Evolutionary conservation across 2,113 vertebrate species (phyloP), one percentile per base, ranked within the genome.

Genomic region (Gobius niger): DNA sequence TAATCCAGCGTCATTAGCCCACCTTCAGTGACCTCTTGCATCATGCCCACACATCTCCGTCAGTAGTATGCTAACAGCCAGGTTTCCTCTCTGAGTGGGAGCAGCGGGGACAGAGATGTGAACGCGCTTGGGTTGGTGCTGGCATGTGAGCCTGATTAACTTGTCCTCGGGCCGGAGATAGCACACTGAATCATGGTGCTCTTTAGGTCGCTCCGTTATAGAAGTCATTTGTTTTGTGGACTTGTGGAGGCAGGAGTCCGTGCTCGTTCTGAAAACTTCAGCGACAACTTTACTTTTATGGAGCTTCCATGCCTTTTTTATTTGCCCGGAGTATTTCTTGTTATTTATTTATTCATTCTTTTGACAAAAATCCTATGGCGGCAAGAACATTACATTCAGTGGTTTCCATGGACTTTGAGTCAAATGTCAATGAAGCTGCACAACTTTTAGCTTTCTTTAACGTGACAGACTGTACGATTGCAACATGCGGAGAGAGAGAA

Each of bases 91-190:
- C 15, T 70, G 73, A 64, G 44, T 65, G 60, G 40, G 42, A 11
- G 42, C 51, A 64, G 63, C 51, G 63, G 61, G 54, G 40, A 19
- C 15, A n/a, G 50, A 69, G 47, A 7, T 19, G 12, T 18, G 34
- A 41, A 65, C 71, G 68, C 65, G 68, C 54, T 34, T 34, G 19
- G 40, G 59, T 50, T 52, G 16, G 44, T 66, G 67, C 67, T 70
- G 67, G 68, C 79, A 81, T 67, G 61, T 69, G 61, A 65, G 66
- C 69, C 50, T 81, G 75, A 88, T 90, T 77, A 84, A 86, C 73
- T 85, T 80, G 67, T 70, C 83, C 67, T 68, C 57, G 64, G 67
- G 67, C 67, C 65, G 56, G 56, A 80, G 41, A 64, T 77, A 2
- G 24, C 47, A 50, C 59, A 73, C 61, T 77, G 65, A 83, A 78